phyloP scores from a whole-genome alignment of 2,113 vertebrate species.

The Mesoclemmys tuberculata region DNA sequence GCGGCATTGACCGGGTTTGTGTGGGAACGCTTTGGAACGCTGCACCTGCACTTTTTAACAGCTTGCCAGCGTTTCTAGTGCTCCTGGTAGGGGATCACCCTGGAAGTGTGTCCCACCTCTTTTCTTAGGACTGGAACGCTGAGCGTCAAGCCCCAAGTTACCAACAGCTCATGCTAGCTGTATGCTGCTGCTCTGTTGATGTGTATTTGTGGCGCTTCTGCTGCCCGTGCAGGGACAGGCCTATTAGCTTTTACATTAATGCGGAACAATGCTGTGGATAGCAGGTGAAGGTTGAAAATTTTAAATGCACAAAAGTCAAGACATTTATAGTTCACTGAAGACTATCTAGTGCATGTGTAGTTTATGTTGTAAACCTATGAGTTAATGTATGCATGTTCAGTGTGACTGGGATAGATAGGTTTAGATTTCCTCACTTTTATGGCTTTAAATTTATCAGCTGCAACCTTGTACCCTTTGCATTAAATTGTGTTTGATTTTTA shows the following conservation, averaged over 20 bases:
- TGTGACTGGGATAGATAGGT: background rate
- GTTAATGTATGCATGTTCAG: background rate
- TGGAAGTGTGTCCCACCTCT: background rate
- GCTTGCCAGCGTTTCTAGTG: background rate
- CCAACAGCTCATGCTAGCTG: background rate
- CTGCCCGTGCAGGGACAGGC: background rate
- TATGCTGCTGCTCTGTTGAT: background rate
- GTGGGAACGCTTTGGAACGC: background rate
- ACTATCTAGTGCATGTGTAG: background rate
- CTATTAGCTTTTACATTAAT: background rate
- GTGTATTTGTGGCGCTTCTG: background rate
- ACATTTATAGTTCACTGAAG: background rate
- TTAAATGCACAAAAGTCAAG: background rate
- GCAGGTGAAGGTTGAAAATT: background rate
- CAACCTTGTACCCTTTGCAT: background rate
- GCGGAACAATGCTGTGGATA: background rate
- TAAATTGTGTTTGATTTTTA: background rate
- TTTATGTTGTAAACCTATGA: background rate
- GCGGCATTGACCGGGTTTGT: background rate
- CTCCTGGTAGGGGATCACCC: too few relatives aligned
- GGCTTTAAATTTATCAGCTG: background rate
- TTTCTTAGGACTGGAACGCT: background rate
- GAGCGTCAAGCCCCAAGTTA: background rate
- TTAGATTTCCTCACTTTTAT: background rate
- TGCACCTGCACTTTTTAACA: background rate